Evolutionary conservation across 2,888 invertebrate species (phyloP).

Genomic region (Brachylomia viminalis): DNA sequence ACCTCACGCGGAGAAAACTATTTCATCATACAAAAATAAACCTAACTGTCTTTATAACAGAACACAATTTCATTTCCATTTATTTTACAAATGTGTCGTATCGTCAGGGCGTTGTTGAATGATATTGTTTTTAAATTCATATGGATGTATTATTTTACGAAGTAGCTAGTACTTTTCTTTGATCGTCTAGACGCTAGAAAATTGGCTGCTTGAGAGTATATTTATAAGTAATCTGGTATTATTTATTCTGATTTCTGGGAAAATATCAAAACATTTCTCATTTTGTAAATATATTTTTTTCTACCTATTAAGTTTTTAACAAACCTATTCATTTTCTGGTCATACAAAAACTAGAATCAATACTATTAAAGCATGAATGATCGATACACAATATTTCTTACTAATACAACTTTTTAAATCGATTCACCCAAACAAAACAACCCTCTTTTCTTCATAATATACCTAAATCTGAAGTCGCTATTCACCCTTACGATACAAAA

Average conservation of each 20-base stretch:
- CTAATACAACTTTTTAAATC: conserved; percentile 11
- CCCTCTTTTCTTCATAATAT: conserved; percentile 16
- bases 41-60: conserved; percentile 61
- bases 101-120: conserved; percentile 58
- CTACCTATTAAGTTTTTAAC: not conserved
- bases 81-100: conserved; percentile 60
- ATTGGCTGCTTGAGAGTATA: conserved; percentile 27
- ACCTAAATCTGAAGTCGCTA: conserved; percentile 34
- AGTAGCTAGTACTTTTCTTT: conserved; percentile 33
- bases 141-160: conserved; percentile 55
- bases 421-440: not conserved
- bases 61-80: conserved; percentile 67
- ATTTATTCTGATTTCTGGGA: conserved; percentile 25
- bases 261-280: not conserved
- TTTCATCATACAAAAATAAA: conserved; percentile 78
- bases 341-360: not conserved
- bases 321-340: not conserved
- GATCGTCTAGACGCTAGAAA: conserved; percentile 39
- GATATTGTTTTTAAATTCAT: conserved; percentile 71
- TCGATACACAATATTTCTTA: not conserved
- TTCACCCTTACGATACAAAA: conserved; percentile 44
- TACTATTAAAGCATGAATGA: not conserved
- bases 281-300: not conserved
- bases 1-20: conserved; percentile 81
- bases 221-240: conserved; percentile 18